Evolutionary conservation across 2,113 vertebrate genomes (phyloP).

Genomic region (Ranitomeya imitator): DNA sequence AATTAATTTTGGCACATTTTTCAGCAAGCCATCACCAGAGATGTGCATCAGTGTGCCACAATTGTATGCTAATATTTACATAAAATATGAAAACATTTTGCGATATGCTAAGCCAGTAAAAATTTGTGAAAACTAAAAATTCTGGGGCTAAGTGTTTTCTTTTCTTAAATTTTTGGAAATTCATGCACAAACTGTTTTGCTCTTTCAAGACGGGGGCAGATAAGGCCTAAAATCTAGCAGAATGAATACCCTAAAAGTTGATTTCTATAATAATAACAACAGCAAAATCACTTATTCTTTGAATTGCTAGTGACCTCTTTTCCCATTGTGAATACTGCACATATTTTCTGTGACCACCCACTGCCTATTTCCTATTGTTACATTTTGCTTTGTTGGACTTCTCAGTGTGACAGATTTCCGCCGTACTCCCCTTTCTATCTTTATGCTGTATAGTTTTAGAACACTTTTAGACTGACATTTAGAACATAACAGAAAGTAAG

Average conservation of each 20-base stretch:
- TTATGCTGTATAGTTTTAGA: background rate
- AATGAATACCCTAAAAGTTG: background rate
- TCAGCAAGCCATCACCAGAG: no score
- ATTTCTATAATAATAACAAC: background rate
- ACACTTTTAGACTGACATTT: background rate
- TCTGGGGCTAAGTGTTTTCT: no score
- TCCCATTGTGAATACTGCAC: conserved; percentile 2
- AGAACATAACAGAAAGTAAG: background rate
- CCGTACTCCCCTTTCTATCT: background rate
- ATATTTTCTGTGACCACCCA: background rate
- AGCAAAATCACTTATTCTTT: background rate
- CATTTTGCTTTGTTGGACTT: conserved; percentile 6
- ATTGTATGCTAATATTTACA: no score
- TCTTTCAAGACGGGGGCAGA: background rate
- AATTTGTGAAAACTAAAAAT: no score
- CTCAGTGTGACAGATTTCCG: conserved; percentile 10
- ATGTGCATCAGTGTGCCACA: no score
- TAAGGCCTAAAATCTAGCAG: background rate
- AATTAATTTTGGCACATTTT: no score
- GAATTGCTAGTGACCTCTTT: conserved; percentile 15
- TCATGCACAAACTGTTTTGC: background rate
- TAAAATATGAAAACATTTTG: no score
- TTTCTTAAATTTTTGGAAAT: background rate
- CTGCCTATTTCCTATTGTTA: background rate
- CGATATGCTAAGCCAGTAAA: no score